Conservation (phyloP, 2,113 vertebrate species). For the Papio anubis region DNA sequence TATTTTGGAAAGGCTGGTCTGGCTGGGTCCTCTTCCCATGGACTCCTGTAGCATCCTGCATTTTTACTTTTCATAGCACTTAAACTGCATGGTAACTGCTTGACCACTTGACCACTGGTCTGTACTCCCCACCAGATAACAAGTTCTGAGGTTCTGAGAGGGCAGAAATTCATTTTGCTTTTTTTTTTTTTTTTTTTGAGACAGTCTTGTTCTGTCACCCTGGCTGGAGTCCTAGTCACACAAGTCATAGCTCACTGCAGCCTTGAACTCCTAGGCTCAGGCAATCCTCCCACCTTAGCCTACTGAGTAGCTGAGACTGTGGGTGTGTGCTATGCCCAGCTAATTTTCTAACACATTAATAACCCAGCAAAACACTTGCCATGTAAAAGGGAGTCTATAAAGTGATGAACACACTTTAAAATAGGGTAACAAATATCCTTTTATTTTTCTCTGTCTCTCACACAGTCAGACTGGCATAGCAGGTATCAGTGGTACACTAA, state of each 20-base stretch:
- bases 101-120: not conserved
- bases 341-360: not conserved
- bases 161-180: not conserved
- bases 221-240: not conserved
- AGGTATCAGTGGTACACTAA: not conserved
- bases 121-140: not conserved
- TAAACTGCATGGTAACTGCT: not conserved
- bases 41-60: not conserved
- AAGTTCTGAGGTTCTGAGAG: not conserved
- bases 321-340: not conserved
- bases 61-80: not conserved
- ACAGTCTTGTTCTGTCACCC: not conserved
- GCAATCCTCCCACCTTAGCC: not conserved
- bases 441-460: not conserved
- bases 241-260: not conserved
- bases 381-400: not conserved
- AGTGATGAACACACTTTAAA: not conserved
- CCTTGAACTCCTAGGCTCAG: not conserved
- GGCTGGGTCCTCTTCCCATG: not conserved
- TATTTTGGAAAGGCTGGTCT: not conserved
- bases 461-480: not conserved
- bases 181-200: not conserved
- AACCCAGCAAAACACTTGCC: not conserved
- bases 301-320: not conserved
- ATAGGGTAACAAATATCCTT: not conserved